Evolutionary conservation across 2,888 invertebrate species (phyloP), one percentile per base, ranked within the genome.

Genomic region (Drosophila trichaetosa): DNA sequence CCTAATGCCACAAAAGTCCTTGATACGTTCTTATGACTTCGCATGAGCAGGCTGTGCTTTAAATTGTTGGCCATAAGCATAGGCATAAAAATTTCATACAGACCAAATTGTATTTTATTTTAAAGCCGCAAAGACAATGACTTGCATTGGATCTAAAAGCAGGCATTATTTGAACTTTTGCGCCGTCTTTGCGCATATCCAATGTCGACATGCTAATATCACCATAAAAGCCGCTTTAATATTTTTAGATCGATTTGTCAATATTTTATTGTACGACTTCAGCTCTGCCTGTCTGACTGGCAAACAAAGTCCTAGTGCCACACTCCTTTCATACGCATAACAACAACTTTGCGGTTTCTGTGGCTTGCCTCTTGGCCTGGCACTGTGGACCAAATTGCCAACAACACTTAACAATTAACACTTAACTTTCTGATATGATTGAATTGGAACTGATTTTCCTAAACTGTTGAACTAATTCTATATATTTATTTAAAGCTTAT

Each of bases 321-420:
- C 29, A 42, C 51, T 40, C 61, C 46, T 53, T 31, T 42, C 38
- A 18, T 24, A 29, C 27, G 11, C n/a, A 31, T 24, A 51, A 72
- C 69, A 65, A 74, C 64, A 65, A 68, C 53, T 64, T 75, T 68
- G 70, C 54, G 77, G 74, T 69, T 71, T 54, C 68, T 80, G 76
- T 71, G 85, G 67, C 65, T 80, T 71, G 67, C 67, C 73, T 18
- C 16, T 8, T 21, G 18, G 11, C 33, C 7, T 18, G 5, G 18
- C 8, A 67, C 65, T 21, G 21, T 65, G 54, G 67, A 10, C 6
- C 3, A 63, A 38, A 29, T 53, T 31, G 46, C 16, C 0, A 16
- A 24, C 4, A 4, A 24, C 46, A 27, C 10, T 18, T 5, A 18
- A 18, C 3, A 13, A 13, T 11, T 21, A 11, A 42, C 7, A 1